Percentiles rank a stretch among this genome's conserved stretches.
Conservation (phyloP, 2,888 invertebrate genomes). For the Hermodice carunculata region DNA sequence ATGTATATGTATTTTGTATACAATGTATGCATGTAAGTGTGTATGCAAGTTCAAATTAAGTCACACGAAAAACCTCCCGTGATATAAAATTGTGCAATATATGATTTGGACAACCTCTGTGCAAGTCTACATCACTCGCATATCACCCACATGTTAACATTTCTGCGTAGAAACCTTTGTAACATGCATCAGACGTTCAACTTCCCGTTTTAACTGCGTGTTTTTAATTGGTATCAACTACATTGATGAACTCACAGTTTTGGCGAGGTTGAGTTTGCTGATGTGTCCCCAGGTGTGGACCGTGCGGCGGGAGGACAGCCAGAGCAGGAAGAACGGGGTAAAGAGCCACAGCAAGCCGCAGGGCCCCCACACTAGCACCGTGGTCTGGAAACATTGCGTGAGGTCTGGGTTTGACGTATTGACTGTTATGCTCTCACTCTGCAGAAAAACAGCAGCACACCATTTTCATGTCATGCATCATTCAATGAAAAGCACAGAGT, state of each 20-base stretch:
- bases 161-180: not conserved
- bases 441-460: too few relatives aligned
- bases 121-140: too few relatives aligned
- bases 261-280: slow-evolving; percentile 11
- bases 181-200: slow-evolving; percentile 18
- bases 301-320: not conserved
- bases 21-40: too few relatives aligned
- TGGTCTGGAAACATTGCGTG: not conserved
- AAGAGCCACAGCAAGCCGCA: slow-evolving; percentile 11
- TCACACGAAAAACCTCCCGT: too few relatives aligned
- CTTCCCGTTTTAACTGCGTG: too few relatives aligned
- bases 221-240: too few relatives aligned
- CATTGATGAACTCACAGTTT: slow-evolving; percentile 1
- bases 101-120: too few relatives aligned
- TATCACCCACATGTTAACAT: not conserved
- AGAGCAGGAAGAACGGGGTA: not conserved
- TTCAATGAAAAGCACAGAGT: too few relatives aligned
- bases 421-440: not conserved
- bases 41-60: too few relatives aligned
- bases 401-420: not conserved
- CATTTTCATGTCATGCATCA: too few relatives aligned
- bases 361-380: slow-evolving; percentile 8
- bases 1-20: too few relatives aligned
- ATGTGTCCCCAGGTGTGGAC: not conserved
- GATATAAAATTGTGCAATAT: too few relatives aligned